A percentile compares a stretch with the other conserved stretches of the same genome.
These are phyloP conservation scores for Acestrorhynchus altus DNA, from an alignment of 2,797 vertebrate genomes.

Conservation along the genomic window DNA sequence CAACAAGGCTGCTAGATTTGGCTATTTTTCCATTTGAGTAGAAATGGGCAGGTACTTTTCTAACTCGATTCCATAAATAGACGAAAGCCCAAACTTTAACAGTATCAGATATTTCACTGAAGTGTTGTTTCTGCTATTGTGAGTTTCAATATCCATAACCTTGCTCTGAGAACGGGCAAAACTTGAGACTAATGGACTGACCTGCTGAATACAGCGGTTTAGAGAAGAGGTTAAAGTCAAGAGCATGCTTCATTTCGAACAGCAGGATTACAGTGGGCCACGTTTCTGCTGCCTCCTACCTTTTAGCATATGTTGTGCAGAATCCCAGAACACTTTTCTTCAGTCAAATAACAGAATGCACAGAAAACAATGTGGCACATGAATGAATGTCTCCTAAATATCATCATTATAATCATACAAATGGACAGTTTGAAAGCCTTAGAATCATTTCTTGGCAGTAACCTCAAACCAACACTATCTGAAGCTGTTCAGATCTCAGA, in stretches of 20 bases:
- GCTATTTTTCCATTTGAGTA: too few species aligned
- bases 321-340: not conserved
- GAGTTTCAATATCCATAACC: too few species aligned
- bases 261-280: not conserved
- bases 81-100: too few species aligned
- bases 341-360: not conserved
- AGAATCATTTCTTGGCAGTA: not conserved
- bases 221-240: not conserved
- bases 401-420: too few species aligned
- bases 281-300: not conserved
- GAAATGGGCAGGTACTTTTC: too few species aligned
- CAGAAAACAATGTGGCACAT: not conserved
- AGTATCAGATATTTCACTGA: too few species aligned
- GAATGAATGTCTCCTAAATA: too few species aligned
- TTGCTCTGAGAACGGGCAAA: not conserved
- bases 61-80: too few species aligned
- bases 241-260: not conserved
- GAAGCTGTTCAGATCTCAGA: not conserved
- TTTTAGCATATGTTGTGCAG: constrained; percentile 1
- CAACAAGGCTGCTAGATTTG: too few species aligned
- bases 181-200: not conserved
- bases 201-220: not conserved
- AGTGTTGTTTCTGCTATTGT: too few species aligned
- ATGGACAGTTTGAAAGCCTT: too few species aligned
- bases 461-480: not conserved